Conservation (phyloP, 2,888 invertebrate genomes). For the Diadegma fenestrale region DNA sequence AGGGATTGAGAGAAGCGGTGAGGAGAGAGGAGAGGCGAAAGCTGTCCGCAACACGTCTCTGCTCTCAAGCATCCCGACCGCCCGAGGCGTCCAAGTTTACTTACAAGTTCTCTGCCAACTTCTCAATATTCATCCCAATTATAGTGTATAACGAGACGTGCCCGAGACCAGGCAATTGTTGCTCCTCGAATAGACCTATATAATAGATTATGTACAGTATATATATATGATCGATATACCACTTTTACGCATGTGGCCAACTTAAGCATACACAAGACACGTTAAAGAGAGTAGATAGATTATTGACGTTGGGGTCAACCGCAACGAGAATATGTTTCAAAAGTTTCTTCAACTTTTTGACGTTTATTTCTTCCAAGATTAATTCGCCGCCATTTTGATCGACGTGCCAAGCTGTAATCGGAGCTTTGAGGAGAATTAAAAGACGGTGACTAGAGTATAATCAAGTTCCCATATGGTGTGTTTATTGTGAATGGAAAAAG, state of each 20-base stretch:
- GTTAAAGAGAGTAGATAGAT: not conserved
- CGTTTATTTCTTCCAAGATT: not conserved
- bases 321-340: not conserved
- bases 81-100: constrained; percentile 84
- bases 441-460: not conserved
- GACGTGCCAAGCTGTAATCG: not conserved
- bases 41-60: constrained; percentile 85
- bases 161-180: constrained; percentile 66
- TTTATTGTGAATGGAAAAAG: too few species aligned
- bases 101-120: constrained; percentile 85
- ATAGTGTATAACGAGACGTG: constrained; percentile 75
- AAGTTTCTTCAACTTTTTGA: constrained; percentile 1
- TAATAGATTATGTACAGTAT: not conserved
- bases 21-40: constrained; percentile 77
- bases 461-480: not conserved
- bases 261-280: constrained; percentile 13
- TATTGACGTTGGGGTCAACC: not conserved
- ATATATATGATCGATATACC: not conserved
- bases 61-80: constrained; percentile 84
- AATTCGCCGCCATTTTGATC: not conserved
- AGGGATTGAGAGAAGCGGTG: constrained; percentile 68
- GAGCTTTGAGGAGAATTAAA: not conserved
- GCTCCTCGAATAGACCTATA: constrained; percentile 52
- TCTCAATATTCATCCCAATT: constrained; percentile 85
- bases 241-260: not conserved